Evolutionary conservation across 2,797 vertebrate species (phyloP), one percentile per base, ranked within the genome.

Genomic region (Micrastur ruficollis): DNA sequence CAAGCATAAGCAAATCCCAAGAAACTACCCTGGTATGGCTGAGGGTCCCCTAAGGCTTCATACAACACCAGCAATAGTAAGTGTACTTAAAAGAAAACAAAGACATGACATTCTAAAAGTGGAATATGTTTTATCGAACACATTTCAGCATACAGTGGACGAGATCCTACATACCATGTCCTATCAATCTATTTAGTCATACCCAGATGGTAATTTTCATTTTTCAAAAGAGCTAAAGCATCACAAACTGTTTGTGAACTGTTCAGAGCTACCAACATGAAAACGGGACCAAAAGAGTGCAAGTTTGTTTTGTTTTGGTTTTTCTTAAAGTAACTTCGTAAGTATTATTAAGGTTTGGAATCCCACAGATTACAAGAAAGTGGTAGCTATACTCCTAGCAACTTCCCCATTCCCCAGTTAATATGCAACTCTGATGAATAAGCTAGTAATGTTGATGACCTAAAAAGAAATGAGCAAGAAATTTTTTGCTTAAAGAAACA

Each of bases 211-310:
- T 29, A 81, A 63, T 31, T 42, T 46, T 5, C 29, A 83, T 21
- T 59, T 83, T 66, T 27, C 25, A n/a, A 46, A 65, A 58, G 11
- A 25, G 22, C 8, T 52, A 62, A 65, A 79, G 27, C 26, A 52
- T 70, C 66, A 46, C 19, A 27, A 89, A 55, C 20, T 59, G 14
- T 13, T 49, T n/a, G 4, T 23, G 9, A 91, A 61, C 26, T 73
- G 23, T 29, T 85, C 36, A 86, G 40, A 88, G 34, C 18, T 86
- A 90, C 16, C 38, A 50, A 42, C 14, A n/a, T 2, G 23, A 88
- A 86, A 90, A 53, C 13, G 0, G 81, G 5, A 13, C 11, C 27
- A 23, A 52, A 70, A 3, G 1, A 49, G 9, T 6, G 5, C 0
- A 3, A 9, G 26, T 23, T 46, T 50, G 15, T 31, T 36, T 71